phyloP scores from a whole-genome alignment of 2,888 invertebrate genomes.

The Yponomeuta evonymella region DNA sequence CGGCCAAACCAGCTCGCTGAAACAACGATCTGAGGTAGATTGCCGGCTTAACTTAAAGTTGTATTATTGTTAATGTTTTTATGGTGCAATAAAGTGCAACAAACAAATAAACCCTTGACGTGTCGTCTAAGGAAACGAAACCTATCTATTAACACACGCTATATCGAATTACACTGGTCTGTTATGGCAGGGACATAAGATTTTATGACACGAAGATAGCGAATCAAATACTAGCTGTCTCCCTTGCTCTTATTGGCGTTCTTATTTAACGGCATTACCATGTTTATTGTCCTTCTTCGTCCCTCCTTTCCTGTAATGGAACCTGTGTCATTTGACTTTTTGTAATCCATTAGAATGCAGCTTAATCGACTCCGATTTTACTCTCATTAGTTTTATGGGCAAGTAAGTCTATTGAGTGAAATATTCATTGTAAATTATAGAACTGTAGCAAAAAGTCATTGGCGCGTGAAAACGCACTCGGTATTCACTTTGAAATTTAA shows the following conservation, averaged over 20 bases:
- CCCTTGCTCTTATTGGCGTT: background rate
- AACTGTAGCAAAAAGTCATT: no score
- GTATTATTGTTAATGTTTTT: no score
- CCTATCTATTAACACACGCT: slow-evolving; percentile 38
- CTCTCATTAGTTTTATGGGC: no score
- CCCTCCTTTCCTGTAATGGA: background rate
- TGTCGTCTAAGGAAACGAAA: slow-evolving; percentile 29
- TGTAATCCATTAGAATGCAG: background rate
- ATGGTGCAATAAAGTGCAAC: no score
- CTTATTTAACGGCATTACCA: background rate
- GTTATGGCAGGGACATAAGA: slow-evolving; percentile 48
- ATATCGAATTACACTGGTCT: slow-evolving; percentile 49
- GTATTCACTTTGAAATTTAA: no score
- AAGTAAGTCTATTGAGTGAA: no score
- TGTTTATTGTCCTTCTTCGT: background rate
- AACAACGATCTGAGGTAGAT: no score
- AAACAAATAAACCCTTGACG: slow-evolving; percentile 18
- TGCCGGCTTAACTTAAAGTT: no score
- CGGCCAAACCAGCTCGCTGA: no score
- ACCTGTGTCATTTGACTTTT: background rate
- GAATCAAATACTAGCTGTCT: slow-evolving; percentile 34
- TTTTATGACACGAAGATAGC: slow-evolving; percentile 45
- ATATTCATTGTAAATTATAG: no score
- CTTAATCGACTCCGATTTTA: no score
- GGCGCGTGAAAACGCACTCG: no score